Evolutionary conservation across 2,113 vertebrate genomes (phyloP), one percentile per base, ranked within the genome.

Genomic region (Nannobrachium achirus): DNA sequence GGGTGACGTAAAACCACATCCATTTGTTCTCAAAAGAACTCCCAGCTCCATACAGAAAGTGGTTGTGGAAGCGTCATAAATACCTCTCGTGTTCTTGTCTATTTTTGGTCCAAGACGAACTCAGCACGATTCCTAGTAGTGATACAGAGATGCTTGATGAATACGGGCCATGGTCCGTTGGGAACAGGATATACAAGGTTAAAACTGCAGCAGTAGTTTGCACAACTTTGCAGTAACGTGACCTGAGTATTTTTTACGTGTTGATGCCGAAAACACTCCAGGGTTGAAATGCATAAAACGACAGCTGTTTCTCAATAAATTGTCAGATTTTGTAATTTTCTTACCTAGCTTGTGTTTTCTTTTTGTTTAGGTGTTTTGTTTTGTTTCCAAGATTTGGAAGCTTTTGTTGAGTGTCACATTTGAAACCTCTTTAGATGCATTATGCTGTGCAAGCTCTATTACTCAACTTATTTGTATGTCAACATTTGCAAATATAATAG

Each of bases 321-420:
- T 58, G 45, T 41, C 18, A 57, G 51, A 72, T 69, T 84, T 69
- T 69, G n/a, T 55, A 16, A 50, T 61, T 10, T 65, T 56, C 15
- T 44, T 45, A 38, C 18, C 4, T 9, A 5, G 4, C 3, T n/a
- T 2, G 14, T 14, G 11, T 11, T 69, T 5, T 56, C 58, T 56
- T 42, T 8, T 40, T 9, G n/a, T n/a, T n/a, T n/a, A n/a, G n/a
- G 14, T 14, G 11, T 11, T 69, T 5, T 56, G 52, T 56, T 42
- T 8, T 40, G 7, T 46, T 25, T 25, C 14, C 4, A 38, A 67
- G 20, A 58, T 53, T 45, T 48, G 18, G 14, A 46, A 14, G n/a
- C n/a, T n/a, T n/a, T n/a, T n/a, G n/a, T n/a, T n/a, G n/a, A n/a
- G 8, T 15, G 55, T 53, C n/a, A 19, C 20, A 39, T 51, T 49